phyloP scores from a whole-genome alignment of 2,888 invertebrate species.

The Monopis laevigella region DNA sequence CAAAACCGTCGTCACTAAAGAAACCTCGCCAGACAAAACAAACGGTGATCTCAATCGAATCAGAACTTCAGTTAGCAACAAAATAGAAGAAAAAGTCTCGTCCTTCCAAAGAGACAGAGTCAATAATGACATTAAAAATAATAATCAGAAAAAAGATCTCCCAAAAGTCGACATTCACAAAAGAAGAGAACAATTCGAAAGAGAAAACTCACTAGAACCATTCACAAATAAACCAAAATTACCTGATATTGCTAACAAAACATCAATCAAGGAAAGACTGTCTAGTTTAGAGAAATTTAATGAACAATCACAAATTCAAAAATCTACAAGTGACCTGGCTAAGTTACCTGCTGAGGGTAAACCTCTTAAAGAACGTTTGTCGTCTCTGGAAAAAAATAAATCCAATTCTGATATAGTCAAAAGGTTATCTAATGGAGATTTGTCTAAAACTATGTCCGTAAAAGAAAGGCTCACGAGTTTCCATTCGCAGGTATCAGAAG shows the following conservation, averaged over 20 bases:
- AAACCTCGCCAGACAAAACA: constrained; percentile 49
- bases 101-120: constrained; percentile 64
- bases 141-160: constrained; percentile 65
- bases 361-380: constrained; percentile 71
- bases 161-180: constrained; percentile 87
- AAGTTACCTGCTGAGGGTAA: constrained; percentile 69
- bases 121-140: constrained; percentile 51
- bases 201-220: constrained; percentile 66
- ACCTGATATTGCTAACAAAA: constrained; percentile 72
- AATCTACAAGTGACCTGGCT: constrained; percentile 51
- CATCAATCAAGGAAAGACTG: constrained; percentile 77
- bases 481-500: constrained; percentile 54
- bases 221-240: constrained; percentile 60
- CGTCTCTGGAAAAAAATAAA: constrained; percentile 69
- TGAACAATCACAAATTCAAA: constrained; percentile 57
- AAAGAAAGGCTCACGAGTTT: constrained; percentile 58
- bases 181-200: constrained; percentile 84
- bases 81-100: constrained; percentile 71
- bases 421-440: constrained; percentile 53
- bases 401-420: constrained; percentile 54
- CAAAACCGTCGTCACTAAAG: constrained; percentile 53
- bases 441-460: constrained; percentile 47
- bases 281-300: constrained; percentile 74
- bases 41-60: constrained; percentile 55
- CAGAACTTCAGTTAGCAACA: constrained; percentile 60